Percentiles rank a stretch among this genome's conserved stretches.
phyloP scores from a whole-genome alignment of 2,797 vertebrate species.

The Lagodon rhomboides region DNA sequence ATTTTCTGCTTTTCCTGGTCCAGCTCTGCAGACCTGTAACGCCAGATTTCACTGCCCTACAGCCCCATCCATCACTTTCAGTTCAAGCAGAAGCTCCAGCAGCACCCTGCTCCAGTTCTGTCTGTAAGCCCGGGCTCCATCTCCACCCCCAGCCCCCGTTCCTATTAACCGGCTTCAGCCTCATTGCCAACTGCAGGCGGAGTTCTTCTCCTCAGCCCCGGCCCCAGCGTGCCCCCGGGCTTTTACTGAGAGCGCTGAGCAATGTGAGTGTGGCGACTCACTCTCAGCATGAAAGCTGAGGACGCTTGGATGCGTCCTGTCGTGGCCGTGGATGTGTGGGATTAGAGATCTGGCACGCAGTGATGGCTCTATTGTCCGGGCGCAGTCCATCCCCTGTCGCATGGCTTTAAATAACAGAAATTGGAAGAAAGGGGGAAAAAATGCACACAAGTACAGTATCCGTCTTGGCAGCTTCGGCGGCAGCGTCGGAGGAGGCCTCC shows the following conservation, averaged over 20 bases:
- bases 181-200: slow-evolving; percentile 56
- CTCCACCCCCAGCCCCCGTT: slow-evolving; percentile 35
- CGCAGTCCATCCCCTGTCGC: slow-evolving; percentile 39
- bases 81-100: slow-evolving; percentile 38
- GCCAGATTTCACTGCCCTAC: slow-evolving; percentile 10
- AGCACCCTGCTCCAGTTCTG: slow-evolving; percentile 43
- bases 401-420: slow-evolving; percentile 61
- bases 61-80: slow-evolving; percentile 18
- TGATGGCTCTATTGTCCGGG: slow-evolving; percentile 68
- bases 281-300: slow-evolving; percentile 68
- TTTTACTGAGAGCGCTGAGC: slow-evolving; percentile 50
- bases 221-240: slow-evolving; percentile 51
- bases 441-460: slow-evolving; percentile 45
- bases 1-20: background rate
- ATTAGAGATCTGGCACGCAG: slow-evolving; percentile 72
- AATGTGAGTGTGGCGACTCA: slow-evolving; percentile 58
- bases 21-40: background rate
- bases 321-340: slow-evolving; percentile 72
- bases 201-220: slow-evolving; percentile 46
- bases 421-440: background rate
- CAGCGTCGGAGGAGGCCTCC: slow-evolving; percentile 26
- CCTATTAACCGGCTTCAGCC: slow-evolving; percentile 27
- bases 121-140: slow-evolving; percentile 30
- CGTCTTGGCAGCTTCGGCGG: slow-evolving; percentile 42
- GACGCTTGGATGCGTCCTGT: slow-evolving; percentile 81